Base-by-base conservation (phyloP, 2,888 invertebrate species). In the Nomada fabriciana region DNA sequence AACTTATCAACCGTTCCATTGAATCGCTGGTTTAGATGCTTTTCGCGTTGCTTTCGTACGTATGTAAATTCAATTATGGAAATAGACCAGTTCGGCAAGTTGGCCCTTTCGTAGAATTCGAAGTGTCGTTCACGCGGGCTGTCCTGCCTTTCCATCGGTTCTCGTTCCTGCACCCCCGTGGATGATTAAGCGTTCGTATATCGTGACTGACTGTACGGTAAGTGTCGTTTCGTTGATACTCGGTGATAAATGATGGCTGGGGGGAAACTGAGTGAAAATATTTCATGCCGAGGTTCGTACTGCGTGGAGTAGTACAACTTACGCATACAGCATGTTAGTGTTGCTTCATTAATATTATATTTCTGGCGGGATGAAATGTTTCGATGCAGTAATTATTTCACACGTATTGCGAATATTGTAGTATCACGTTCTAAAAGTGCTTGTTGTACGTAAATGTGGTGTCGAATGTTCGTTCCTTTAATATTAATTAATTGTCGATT, bases 11-110 rank as follows among this genome's bases (percentile, higher is more conserved):
- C 11, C 67, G 59, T 25, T 36, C 55, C 57, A 20, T 69, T 57
- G 73, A 74, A 57, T 57, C 60, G 60, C 5, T 29, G 70, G 70
- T 60, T 69, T 68, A 59, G 53, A 53, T 60, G 53, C 60, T 50
- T 76, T 50, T 57, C 64, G 47, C 53, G 42, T 18, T 65, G 25
- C 73, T 53, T 20, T 52, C 36, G 13, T 67, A 59, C 75, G 70
- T 69, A 79, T 87, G 80, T 76, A 86, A 83, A 79, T 88, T 69
- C 71, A 84, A 80, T 89, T 83, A 85, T 82, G 86, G 76, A 78
- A 80, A 86, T 84, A 74, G 76, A 80, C 76, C 59, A 60, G 64
- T 65, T 77, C 70, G 71, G 71, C 76, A 63, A 76, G 72, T 74
- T 68, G 53, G 47, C 29, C 59, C 74, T 68, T 47, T 9, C 25